Percentiles rank a stretch among this genome's conserved stretches.
Evolutionary conservation across 2,797 vertebrate species (phyloP).

Genomic region (Brachymystax lenok): DNA sequence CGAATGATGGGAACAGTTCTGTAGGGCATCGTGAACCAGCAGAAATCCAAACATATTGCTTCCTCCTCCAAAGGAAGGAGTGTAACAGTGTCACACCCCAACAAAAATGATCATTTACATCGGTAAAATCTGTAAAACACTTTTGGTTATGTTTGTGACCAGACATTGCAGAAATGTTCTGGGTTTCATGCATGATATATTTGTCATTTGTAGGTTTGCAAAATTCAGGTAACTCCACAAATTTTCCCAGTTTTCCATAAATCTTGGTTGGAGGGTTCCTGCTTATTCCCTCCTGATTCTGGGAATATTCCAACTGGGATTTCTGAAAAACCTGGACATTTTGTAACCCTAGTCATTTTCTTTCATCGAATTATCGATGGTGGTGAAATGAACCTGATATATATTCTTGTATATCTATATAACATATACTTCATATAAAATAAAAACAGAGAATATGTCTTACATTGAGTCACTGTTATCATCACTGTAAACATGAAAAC

Average conservation of each 20-base stretch:
- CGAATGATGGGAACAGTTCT: slow-evolving; percentile 51
- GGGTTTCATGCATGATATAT: neutral
- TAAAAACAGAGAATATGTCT: slow-evolving; percentile 66
- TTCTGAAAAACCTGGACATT: neutral
- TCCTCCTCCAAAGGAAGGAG: slow-evolving; percentile 39
- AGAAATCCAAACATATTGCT: slow-evolving; percentile 8
- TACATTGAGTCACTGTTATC: slow-evolving; percentile 56
- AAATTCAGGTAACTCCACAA: neutral
- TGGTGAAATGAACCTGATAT: slow-evolving; percentile 45
- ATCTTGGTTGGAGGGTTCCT: neutral
- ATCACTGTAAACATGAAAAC: slow-evolving; percentile 74
- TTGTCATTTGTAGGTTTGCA: neutral
- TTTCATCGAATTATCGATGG: slow-evolving; percentile 51
- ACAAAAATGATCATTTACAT: slow-evolving; percentile 58
- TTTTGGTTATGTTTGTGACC: slow-evolving; percentile 19
- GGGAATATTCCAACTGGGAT: neutral
- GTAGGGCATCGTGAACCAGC: neutral
- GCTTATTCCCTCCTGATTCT: neutral
- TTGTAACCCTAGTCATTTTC: slow-evolving; percentile 18
- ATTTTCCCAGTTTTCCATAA: neutral
- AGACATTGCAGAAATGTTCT: slow-evolving; percentile 27
- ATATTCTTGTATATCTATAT: slow-evolving; percentile 42
- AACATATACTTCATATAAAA: slow-evolving; percentile 68
- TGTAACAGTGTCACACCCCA: slow-evolving; percentile 61
- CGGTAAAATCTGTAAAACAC: slow-evolving; percentile 19